These are phyloP conservation scores for Ochropacha duplaris DNA, from an alignment of 2,888 invertebrate species.

Conservation along the genomic window DNA sequence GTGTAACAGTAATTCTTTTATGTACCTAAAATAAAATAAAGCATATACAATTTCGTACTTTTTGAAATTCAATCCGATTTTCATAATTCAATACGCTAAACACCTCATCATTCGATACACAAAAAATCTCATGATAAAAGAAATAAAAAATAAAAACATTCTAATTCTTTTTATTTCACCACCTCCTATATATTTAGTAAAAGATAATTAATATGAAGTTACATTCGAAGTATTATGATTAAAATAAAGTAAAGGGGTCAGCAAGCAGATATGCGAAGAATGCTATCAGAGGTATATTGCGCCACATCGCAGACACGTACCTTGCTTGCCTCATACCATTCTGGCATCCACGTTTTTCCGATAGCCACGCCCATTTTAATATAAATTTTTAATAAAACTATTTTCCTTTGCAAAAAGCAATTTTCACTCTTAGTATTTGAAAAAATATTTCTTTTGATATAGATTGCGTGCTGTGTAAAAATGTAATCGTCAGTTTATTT, in stretches of 20 bases:
- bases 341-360: slow-evolving; percentile 26
- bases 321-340: slow-evolving; percentile 15
- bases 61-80: too few relatives aligned
- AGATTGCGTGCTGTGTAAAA: not conserved
- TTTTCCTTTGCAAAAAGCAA: not conserved
- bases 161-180: too few relatives aligned
- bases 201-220: too few relatives aligned
- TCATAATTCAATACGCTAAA: too few relatives aligned
- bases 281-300: slow-evolving; percentile 37
- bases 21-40: too few relatives aligned
- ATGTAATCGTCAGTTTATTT: not conserved
- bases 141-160: too few relatives aligned
- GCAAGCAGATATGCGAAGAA: slow-evolving; percentile 27
- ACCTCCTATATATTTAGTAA: too few relatives aligned
- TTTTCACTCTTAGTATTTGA: not conserved
- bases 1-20: not conserved
- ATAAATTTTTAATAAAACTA: not conserved
- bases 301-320: slow-evolving; percentile 7
- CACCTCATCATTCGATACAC: too few relatives aligned
- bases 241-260: slow-evolving; percentile 22
- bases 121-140: too few relatives aligned
- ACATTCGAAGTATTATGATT: slow-evolving; percentile 20
- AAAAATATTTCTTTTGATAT: not conserved
- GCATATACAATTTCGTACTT: too few relatives aligned
- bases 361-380: slow-evolving; percentile 4